Evolutionary conservation across 1,140 invertebrate genomes (phyloP).

Genomic region (Pissodes strobi): DNA sequence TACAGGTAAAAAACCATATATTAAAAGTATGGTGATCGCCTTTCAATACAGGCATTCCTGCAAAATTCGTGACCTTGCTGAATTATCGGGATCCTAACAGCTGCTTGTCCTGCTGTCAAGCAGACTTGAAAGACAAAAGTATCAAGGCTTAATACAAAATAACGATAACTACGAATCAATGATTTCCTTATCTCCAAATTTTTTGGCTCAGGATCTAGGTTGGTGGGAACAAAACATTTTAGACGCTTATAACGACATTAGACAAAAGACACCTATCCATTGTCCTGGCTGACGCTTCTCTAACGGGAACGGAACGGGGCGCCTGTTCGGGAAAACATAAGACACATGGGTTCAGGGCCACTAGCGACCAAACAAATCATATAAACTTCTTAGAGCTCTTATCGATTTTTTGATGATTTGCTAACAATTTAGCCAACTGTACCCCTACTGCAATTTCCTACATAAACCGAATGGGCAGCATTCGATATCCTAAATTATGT

Average conservation of each 20-base stretch:
- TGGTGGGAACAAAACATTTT: conserved; percentile 49
- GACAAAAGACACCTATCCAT: conserved; percentile 36
- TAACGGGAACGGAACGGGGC: conserved; percentile 52
- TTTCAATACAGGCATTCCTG: neutral
- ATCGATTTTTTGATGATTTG: conserved; percentile 52
- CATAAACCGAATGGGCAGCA: conserved; percentile 51
- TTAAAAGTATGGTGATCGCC: neutral
- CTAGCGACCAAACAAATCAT: conserved; percentile 28
- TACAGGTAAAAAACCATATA: neutral
- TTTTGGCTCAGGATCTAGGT: conserved; percentile 34
- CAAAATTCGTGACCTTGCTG: neutral
- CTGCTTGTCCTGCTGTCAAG: neutral
- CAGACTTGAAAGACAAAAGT: conserved; percentile 13
- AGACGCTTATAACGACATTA: conserved; percentile 13
- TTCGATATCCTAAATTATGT: conserved; percentile 47
- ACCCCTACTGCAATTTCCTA: conserved; percentile 51
- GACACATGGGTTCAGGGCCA: conserved; percentile 46
- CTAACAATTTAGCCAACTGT: conserved; percentile 39
- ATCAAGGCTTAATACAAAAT: neutral
- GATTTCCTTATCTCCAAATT: neutral
- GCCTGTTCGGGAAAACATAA: conserved; percentile 37
- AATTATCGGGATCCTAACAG: neutral
- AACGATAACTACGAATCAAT: conserved; percentile 16
- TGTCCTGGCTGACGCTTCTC: conserved; percentile 53
- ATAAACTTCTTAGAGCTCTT: conserved; percentile 55